Conservation (phyloP, 2,797 vertebrate species). For the Ptychadena robeensis region DNA sequence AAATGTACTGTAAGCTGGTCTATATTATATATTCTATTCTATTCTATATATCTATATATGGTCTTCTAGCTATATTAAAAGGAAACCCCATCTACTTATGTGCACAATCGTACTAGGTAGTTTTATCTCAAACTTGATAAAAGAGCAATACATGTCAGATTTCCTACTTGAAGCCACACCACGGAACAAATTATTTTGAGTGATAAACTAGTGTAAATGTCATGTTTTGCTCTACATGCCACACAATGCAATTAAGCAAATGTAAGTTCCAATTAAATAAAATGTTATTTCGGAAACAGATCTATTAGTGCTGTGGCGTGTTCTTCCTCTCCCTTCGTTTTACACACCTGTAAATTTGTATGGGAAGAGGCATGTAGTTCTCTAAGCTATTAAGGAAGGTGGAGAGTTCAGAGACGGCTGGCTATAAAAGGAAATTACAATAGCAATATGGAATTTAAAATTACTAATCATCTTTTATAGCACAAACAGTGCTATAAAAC, state of each 20-base stretch:
- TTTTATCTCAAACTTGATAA: slow-evolving; percentile 4
- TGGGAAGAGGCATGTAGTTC: slow-evolving; percentile 7
- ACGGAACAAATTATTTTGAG: slow-evolving; percentile 27
- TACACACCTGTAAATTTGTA: slow-evolving; percentile 46
- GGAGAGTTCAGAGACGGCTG: slow-evolving; percentile 51
- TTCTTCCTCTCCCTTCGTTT: neutral
- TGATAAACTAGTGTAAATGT: slow-evolving; percentile 39
- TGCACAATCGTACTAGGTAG: neutral
- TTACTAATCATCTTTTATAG: slow-evolving; percentile 61
- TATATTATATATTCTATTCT: too few relatives aligned
- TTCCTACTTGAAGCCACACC: neutral
- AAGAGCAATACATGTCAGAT: slow-evolving; percentile 27
- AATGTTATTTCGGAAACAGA: slow-evolving; percentile 38
- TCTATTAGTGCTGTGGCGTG: slow-evolving; percentile 13
- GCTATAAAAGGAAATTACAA: slow-evolving; percentile 62
- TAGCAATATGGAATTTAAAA: slow-evolving; percentile 61
- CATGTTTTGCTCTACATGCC: slow-evolving; percentile 26
- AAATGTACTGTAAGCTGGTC: too few relatives aligned
- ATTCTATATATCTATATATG: too few relatives aligned
- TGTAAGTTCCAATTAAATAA: slow-evolving; percentile 52
- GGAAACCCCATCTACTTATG: too few relatives aligned
- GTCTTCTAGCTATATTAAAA: too few relatives aligned
- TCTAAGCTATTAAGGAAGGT: slow-evolving; percentile 51
- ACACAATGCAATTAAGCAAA: slow-evolving; percentile 37
- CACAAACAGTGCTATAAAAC: slow-evolving; percentile 55